These are phyloP conservation scores for Gymnocephalus cernua DNA, from an alignment of 2,113 vertebrate genomes.

Conservation along the genomic window DNA sequence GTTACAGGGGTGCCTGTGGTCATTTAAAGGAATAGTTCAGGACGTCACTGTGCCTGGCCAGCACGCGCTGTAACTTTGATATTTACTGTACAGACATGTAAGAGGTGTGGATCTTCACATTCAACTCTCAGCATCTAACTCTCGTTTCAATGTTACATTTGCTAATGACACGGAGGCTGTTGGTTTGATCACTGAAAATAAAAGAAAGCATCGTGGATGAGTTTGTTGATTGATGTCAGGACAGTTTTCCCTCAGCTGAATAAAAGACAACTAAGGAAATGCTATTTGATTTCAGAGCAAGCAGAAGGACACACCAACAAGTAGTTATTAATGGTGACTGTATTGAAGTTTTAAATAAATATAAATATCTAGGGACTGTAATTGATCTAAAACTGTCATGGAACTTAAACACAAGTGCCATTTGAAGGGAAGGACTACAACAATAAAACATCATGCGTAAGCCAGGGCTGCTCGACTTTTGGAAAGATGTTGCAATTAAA, in stretches of 20 bases:
- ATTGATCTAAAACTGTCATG: no score
- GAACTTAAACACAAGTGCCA: no score
- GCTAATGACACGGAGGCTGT: neutral
- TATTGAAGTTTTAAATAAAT: neutral
- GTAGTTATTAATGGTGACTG: no score
- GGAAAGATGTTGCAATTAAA: no score
- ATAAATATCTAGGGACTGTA: no score
- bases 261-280: neutral
- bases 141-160: neutral
- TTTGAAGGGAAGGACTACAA: no score
- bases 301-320: neutral
- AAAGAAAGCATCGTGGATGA: neutral
- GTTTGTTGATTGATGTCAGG: neutral
- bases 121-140: neutral
- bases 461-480: no score
- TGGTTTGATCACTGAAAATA: neutral
- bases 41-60: neutral
- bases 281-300: neutral
- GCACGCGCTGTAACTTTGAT: neutral
- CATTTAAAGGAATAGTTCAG: constrained; percentile 1
- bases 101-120: neutral
- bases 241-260: neutral
- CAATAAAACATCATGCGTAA: no score
- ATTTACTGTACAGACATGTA: neutral
- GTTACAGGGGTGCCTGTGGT: neutral